A percentile compares a stretch with the other conserved stretches of the same genome.
Conservation (phyloP, 2,113 vertebrate genomes). For the Pavo muticus region DNA sequence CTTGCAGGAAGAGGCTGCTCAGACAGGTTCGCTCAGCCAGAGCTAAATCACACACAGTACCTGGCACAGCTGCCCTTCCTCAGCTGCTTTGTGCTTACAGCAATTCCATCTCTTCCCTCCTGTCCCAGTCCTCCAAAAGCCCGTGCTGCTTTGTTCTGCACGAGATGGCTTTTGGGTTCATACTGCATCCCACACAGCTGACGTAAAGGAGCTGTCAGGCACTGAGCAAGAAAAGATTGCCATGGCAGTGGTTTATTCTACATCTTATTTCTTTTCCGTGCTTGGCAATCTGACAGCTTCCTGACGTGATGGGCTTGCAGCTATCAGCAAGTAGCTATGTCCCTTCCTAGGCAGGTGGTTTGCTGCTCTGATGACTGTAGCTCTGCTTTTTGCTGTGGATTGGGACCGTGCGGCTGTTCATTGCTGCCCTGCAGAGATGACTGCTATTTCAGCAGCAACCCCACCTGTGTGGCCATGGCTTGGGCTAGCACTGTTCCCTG, state of each 20-base stretch:
- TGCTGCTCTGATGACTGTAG: not conserved
- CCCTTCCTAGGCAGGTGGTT: not conserved
- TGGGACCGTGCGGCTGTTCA: not conserved
- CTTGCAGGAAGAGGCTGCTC: not conserved
- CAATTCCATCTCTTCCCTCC: constrained; percentile 15
- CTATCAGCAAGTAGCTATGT: not conserved
- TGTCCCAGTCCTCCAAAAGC: not conserved
- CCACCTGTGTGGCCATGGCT: not conserved
- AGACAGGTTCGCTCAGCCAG: not conserved
- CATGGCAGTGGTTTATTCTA: not conserved
- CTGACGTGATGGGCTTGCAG: not conserved
- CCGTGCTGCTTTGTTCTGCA: not conserved
- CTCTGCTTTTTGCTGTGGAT: not conserved
- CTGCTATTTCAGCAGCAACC: not conserved
- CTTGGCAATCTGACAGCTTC: not conserved
- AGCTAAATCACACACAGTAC: not conserved
- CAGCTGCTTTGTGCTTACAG: not conserved
- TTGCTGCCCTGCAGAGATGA: not conserved
- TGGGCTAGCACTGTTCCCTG: not conserved
- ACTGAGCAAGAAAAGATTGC: not conserved
- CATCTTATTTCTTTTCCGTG: not conserved
- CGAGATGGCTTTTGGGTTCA: not conserved
- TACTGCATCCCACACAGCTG: not conserved
- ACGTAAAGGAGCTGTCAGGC: not conserved
- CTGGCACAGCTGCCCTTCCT: constrained; percentile 10